These are phyloP conservation scores for Amblyopsis rosae DNA, from an alignment of 2,113 vertebrate species.

Conservation along the genomic window DNA sequence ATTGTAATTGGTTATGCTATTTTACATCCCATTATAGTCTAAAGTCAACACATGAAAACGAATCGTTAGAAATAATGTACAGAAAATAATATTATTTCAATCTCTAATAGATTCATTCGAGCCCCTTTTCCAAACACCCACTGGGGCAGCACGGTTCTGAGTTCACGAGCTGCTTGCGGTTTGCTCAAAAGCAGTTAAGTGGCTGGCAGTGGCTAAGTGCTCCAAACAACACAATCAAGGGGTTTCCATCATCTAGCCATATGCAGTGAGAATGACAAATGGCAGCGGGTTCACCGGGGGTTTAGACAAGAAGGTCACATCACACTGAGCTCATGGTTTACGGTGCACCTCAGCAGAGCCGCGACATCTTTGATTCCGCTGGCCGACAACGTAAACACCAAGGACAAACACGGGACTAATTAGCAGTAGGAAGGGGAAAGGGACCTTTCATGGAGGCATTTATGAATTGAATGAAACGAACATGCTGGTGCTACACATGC, in stretches of 20 bases:
- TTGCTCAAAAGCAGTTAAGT: constrained; percentile 7
- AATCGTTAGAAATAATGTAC: too few relatives aligned
- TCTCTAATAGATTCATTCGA: too few relatives aligned
- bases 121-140: too few relatives aligned
- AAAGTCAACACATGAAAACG: too few relatives aligned
- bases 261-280: constrained; percentile 54
- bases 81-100: too few relatives aligned
- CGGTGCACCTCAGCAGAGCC: constrained; percentile 22
- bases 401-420: constrained; percentile 40
- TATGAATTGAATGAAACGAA: constrained; percentile 12
- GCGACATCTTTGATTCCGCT: constrained; percentile 54
- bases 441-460: constrained; percentile 9
- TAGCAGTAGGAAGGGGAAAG: constrained; percentile 8
- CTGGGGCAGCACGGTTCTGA: neutral
- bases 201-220: constrained; percentile 23
- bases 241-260: constrained; percentile 43
- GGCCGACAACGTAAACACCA: constrained; percentile 56
- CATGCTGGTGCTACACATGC: too few relatives aligned
- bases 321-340: constrained; percentile 67
- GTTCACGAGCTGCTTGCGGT: neutral
- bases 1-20: too few relatives aligned
- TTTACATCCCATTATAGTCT: too few relatives aligned
- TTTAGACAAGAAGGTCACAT: constrained; percentile 66
- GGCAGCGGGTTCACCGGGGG: constrained; percentile 46
- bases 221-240: constrained; percentile 42